Conservation (phyloP, 2,797 vertebrate genomes). For the Amblyopsis hoosieri region DNA sequence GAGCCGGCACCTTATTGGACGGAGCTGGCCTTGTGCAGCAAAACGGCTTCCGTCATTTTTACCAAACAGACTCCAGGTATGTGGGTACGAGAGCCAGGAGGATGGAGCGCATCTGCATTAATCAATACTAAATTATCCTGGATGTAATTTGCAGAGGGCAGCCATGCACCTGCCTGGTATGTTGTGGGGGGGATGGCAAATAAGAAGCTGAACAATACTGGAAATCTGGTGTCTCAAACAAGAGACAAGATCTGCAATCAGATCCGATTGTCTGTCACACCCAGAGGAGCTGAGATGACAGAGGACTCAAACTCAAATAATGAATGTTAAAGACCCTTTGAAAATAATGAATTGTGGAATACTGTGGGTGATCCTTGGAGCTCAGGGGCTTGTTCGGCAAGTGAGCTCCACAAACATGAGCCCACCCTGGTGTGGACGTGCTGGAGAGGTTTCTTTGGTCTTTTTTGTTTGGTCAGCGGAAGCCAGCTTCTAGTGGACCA, state of each 20-base stretch:
- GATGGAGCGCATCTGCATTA: constrained; percentile 83
- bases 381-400: constrained; percentile 5
- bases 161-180: constrained; percentile 75
- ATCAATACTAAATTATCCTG: constrained; percentile 86
- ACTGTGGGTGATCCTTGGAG: constrained; percentile 4
- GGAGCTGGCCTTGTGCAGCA: constrained; percentile 85
- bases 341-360: constrained; percentile 26
- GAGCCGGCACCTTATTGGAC: constrained; percentile 95
- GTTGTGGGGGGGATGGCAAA: constrained; percentile 55
- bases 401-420: constrained; percentile 4
- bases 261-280: constrained; percentile 42
- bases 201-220: constrained; percentile 54
- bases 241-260: constrained; percentile 43
- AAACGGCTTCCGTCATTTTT: constrained; percentile 94
- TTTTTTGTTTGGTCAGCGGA: constrained; percentile 3
- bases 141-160: constrained; percentile 77
- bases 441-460: not conserved
- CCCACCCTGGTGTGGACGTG: constrained; percentile 6
- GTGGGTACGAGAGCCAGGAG: constrained; percentile 78
- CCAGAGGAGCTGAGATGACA: constrained; percentile 21
- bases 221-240: constrained; percentile 45
- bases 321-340: constrained; percentile 13
- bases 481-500: constrained; percentile 26
- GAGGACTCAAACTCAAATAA: constrained; percentile 12
- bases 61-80: constrained; percentile 92